Evolutionary conservation across 1,140 invertebrate genomes (phyloP).

Genomic region (Listronotus bonariensis): DNA sequence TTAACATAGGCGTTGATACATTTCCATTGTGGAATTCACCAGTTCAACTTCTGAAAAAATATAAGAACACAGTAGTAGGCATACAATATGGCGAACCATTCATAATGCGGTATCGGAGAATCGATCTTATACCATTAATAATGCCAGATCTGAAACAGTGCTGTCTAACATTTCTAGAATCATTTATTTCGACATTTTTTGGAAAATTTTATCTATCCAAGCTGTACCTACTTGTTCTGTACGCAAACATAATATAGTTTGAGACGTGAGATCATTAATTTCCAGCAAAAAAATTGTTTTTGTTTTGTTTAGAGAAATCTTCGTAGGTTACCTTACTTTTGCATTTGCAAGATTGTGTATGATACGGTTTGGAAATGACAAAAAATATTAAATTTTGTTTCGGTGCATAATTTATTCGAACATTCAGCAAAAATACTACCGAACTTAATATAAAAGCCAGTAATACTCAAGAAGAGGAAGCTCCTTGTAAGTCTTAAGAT

Average conservation of each 20-base stretch:
- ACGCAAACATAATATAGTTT: conserved; percentile 32
- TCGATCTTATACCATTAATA: conserved; percentile 32
- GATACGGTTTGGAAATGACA: too few relatives aligned
- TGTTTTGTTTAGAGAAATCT: not conserved
- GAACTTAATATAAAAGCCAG: too few relatives aligned
- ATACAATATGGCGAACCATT: conserved; percentile 35
- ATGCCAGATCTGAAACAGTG: conserved; percentile 32
- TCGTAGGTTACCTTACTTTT: not conserved
- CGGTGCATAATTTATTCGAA: too few relatives aligned
- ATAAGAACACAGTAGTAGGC: conserved; percentile 32
- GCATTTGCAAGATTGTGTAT: too few relatives aligned
- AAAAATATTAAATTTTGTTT: too few relatives aligned
- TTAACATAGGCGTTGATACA: too few relatives aligned
- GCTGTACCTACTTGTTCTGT: conserved; percentile 29
- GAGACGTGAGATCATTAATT: conserved; percentile 22
- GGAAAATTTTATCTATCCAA: conserved; percentile 25
- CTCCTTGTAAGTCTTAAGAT: too few relatives aligned
- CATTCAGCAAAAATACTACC: too few relatives aligned
- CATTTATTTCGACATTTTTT: conserved; percentile 33
- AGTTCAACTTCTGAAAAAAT: conserved; percentile 5
- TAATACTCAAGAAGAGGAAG: too few relatives aligned
- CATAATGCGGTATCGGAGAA: conserved; percentile 27
- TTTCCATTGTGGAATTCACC: too few relatives aligned
- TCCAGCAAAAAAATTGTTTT: not conserved
- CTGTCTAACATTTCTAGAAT: conserved; percentile 30